Percentiles rank a stretch among this genome's conserved stretches.
Evolutionary conservation across 2,797 vertebrate genomes (phyloP).

Genomic region (Syngnathus rostellatus): DNA sequence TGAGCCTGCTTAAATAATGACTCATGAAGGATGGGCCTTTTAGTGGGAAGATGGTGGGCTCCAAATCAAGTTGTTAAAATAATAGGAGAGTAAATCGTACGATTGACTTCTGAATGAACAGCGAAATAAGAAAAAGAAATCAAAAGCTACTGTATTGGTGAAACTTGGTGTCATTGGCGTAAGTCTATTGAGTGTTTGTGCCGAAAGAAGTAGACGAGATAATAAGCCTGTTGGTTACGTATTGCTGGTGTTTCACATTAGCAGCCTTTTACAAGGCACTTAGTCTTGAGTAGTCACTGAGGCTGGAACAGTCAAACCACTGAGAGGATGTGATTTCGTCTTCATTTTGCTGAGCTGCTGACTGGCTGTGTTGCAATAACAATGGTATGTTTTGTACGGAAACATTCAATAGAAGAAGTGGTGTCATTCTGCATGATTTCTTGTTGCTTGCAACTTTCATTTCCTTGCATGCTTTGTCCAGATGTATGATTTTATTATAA

Average conservation of each 20-base stretch:
- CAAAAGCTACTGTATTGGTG: background rate
- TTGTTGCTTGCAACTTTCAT: background rate
- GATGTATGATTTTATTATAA: background rate
- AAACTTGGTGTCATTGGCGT: background rate
- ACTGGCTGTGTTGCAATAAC: constrained; percentile 10
- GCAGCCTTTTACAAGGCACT: constrained; percentile 11
- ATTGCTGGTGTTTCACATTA: background rate
- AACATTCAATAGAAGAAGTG: background rate
- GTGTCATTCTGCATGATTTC: background rate
- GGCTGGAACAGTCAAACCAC: constrained; percentile 20
- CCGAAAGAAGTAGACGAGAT: background rate
- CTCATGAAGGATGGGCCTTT: background rate
- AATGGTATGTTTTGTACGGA: constrained; percentile 12
- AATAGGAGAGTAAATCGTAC: too few relatives aligned
- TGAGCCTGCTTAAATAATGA: too few relatives aligned
- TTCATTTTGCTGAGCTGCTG: background rate
- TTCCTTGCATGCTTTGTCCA: background rate
- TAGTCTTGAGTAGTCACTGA: constrained; percentile 7
- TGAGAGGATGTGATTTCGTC: constrained; percentile 20
- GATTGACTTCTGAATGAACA: too few relatives aligned
- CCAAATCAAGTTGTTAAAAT: background rate
- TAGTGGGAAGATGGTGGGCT: background rate
- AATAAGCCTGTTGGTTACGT: too few relatives aligned
- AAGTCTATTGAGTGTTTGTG: background rate
- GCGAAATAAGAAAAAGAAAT: too few relatives aligned